These are phyloP conservation scores for Bombyx mandarina DNA, from an alignment of 1,140 invertebrate species.

Conservation along the genomic window DNA sequence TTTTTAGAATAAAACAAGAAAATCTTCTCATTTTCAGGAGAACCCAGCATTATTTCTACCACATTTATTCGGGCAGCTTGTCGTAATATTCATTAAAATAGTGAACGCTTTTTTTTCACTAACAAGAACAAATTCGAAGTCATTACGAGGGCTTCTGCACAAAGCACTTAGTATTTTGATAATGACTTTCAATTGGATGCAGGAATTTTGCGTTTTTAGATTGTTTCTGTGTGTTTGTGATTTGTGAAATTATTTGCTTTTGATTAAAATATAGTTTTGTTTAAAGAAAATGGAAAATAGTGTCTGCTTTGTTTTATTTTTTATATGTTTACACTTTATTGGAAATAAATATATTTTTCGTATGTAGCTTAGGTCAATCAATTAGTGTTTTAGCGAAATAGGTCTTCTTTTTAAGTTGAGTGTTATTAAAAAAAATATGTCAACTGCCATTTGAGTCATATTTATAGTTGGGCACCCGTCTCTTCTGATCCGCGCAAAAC, in stretches of 20 bases:
- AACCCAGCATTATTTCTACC: conserved; percentile 47
- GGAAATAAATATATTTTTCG: too few species aligned
- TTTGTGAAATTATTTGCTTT: conserved; percentile 11
- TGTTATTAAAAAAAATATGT: too few species aligned
- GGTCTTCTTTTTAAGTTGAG: too few species aligned
- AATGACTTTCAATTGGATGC: conserved; percentile 46
- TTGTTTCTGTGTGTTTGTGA: conserved; percentile 47
- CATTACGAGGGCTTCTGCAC: conserved; percentile 20
- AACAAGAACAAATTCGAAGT: conserved; percentile 22
- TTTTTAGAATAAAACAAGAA: too few species aligned
- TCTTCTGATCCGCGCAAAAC: too few species aligned
- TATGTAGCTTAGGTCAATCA: too few species aligned
- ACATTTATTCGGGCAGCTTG: conserved; percentile 31
- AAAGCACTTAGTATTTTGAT: conserved; percentile 27
- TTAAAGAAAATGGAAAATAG: neutral
- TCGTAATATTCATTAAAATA: conserved; percentile 27
- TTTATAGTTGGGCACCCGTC: too few species aligned
- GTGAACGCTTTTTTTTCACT: conserved; percentile 26
- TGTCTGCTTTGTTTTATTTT: too few species aligned
- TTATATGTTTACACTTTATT: too few species aligned
- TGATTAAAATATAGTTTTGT: neutral
- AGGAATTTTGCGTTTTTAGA: conserved; percentile 51
- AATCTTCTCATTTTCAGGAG: conserved; percentile 27
- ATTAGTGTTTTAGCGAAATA: too few species aligned
- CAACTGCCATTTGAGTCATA: too few species aligned